Base-by-base conservation (phyloP, 2,113 vertebrate species). In the Cyrtonyx montezumae region DNA sequence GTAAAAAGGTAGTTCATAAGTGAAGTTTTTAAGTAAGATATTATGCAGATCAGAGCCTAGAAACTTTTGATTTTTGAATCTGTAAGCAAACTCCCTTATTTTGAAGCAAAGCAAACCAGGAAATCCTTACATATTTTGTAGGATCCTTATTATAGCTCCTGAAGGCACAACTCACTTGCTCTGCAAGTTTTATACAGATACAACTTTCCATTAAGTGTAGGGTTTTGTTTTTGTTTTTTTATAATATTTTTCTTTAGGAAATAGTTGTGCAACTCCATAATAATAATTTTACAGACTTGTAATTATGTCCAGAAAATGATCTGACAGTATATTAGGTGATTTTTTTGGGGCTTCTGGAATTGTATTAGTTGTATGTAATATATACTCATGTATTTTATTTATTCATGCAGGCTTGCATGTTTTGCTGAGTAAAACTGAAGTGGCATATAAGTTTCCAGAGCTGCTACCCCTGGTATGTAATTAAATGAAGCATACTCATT, bases 381-480 rank as follows among this genome's bases (percentile, higher is more conserved):
- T 65, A 2, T 46, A 7, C 46, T 7, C 0, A 23, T 84, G 78
- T 84, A 68, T 62, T 92, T 86, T 87, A 7, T 95, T 65, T 77
- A 28, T 87, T 81, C 63, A 4, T 88, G 34, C 95, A 99, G 99
- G 99, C 82, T 98, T 99, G 79, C 99, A 99, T 87, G 98, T 98
- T 70, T 98, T 99, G 85, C 97, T 99, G 95, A 99, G 99, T 97
- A 99, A 98, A 97, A 99, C 98, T 30, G 99, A 99, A 97, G 98
- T 99, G 85, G 98, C 99, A 2, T 99, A 99, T 94, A 98, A 98
- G 69, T 98, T 98, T 96, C 99, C 99, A 73, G 99, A 99, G 91
- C 98, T 98, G 86, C 98, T 99, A n/a, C 99, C 99, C 49, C 96
- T 99, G 97, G 99, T 99, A 96, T 97, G 98, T 98, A 92, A 45